Percentiles rank a stretch among this genome's conserved stretches.
Evolutionary conservation across 2,113 vertebrate species (phyloP).

Genomic region (Embiotoca jacksoni): DNA sequence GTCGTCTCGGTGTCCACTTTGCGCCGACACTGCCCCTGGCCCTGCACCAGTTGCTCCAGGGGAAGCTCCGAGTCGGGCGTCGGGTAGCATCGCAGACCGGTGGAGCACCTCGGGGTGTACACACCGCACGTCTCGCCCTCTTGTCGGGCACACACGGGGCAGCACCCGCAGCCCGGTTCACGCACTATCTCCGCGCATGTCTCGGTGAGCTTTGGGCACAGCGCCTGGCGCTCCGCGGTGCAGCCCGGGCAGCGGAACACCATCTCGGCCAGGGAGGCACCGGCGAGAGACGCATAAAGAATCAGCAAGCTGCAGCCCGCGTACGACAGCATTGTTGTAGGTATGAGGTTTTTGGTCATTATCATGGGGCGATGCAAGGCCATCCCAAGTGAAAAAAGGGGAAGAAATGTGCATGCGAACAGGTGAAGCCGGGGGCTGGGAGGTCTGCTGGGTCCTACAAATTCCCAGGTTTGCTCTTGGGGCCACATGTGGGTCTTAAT

Average conservation of each 20-base stretch:
- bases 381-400: constrained; percentile 68
- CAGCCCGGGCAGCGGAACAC: constrained; percentile 94
- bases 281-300: constrained; percentile 71
- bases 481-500: constrained; percentile 47
- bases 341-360: constrained; percentile 50
- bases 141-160: constrained; percentile 89
- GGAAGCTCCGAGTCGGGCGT: constrained; percentile 91
- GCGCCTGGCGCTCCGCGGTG: constrained; percentile 87
- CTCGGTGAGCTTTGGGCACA: constrained; percentile 81
- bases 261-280: constrained; percentile 82
- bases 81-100: constrained; percentile 92
- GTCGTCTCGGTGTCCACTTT: constrained; percentile 85
- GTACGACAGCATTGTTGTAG: constrained; percentile 72
- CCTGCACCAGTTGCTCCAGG: constrained; percentile 91
- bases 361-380: constrained; percentile 57
- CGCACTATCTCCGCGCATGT: constrained; percentile 90
- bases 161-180: constrained; percentile 93
- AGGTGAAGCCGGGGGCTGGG: constrained; percentile 80
- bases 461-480: constrained; percentile 68
- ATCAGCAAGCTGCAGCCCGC: constrained; percentile 77
- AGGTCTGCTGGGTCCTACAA: constrained; percentile 83
- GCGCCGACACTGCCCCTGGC: constrained; percentile 91
- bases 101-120: constrained; percentile 92
- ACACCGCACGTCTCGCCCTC: constrained; percentile 91
- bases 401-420: constrained; percentile 74